These are phyloP conservation scores for Petrolisthes cinctipes DNA, from an alignment of 2,888 invertebrate genomes.

Conservation along the genomic window DNA sequence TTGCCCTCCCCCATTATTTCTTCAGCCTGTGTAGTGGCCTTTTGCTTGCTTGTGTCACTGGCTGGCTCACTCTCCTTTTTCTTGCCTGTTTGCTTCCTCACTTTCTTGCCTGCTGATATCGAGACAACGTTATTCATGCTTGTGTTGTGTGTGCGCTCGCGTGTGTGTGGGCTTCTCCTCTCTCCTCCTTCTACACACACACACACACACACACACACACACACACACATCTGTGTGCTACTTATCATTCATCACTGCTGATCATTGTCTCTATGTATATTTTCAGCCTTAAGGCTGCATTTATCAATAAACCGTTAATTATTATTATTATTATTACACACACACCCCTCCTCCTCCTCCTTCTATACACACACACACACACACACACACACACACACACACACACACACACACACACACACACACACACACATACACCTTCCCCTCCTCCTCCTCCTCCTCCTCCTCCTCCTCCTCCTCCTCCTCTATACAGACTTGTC, in stretches of 20 bases:
- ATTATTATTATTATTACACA: neutral
- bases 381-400: constrained; percentile 19
- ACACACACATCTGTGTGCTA: neutral
- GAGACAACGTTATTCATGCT: no score
- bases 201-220: constrained; percentile 6
- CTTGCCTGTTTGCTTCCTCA: no score
- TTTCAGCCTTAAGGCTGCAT: constrained; percentile 4
- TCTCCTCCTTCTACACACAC: neutral
- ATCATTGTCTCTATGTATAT: no score
- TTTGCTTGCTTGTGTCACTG: no score
- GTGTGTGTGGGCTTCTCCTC: neutral
- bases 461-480: neutral
- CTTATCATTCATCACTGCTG: neutral
- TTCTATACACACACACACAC: neutral
- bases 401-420: constrained; percentile 9
- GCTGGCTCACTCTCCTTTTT: no score
- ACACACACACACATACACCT: constrained; percentile 25
- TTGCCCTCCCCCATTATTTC: no score
- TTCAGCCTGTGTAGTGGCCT: no score
- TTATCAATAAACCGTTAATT: constrained; percentile 10
- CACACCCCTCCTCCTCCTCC: no score
- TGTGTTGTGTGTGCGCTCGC: no score
- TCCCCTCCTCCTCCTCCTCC: no score
- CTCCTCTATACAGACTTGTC: neutral
- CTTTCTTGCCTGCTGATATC: no score